These are phyloP conservation scores for Pomacea maculata DNA, from an alignment of 1,140 invertebrate species.

Conservation along the genomic window DNA sequence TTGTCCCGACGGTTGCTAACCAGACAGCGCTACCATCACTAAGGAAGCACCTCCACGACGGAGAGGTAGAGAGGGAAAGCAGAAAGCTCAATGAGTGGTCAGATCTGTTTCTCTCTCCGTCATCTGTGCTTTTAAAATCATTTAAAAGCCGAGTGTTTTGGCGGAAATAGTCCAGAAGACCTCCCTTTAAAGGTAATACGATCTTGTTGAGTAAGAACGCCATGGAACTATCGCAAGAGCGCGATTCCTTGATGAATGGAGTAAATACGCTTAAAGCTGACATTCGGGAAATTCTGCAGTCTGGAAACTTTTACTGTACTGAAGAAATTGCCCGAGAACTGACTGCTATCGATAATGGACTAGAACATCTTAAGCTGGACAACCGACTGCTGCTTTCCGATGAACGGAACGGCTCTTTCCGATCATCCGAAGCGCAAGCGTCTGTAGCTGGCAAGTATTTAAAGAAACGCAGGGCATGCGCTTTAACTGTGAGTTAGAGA, in stretches of 20 bases:
- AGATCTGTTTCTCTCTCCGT: no score
- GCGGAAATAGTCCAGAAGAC: no score
- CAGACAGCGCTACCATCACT: constrained; percentile 10
- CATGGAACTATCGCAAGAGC: constrained; percentile 7
- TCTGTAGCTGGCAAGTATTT: constrained; percentile 17
- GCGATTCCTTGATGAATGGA: constrained; percentile 16
- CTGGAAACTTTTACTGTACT: constrained; percentile 55
- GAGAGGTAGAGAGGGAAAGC: not conserved
- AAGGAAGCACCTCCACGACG: constrained; percentile 15
- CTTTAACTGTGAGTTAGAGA: no score
- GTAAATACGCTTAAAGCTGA: constrained; percentile 38
- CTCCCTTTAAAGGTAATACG: no score
- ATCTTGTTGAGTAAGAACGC: not conserved
- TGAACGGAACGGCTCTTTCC: constrained; percentile 35
- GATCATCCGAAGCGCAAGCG: not conserved
- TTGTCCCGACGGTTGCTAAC: constrained; percentile 23
- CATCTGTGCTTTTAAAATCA: no score
- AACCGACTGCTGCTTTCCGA: constrained; percentile 40
- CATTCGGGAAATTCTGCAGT: constrained; percentile 44
- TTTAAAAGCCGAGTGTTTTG: no score
- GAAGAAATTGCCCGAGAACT: constrained; percentile 55
- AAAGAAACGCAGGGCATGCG: no score
- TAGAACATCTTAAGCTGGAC: constrained; percentile 57
- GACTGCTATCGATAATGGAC: constrained; percentile 50
- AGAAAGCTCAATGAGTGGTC: not conserved